Conservation (phyloP, 92 coral and sea anemone genomes). For the Umimayanthus chanpuru region DNA sequence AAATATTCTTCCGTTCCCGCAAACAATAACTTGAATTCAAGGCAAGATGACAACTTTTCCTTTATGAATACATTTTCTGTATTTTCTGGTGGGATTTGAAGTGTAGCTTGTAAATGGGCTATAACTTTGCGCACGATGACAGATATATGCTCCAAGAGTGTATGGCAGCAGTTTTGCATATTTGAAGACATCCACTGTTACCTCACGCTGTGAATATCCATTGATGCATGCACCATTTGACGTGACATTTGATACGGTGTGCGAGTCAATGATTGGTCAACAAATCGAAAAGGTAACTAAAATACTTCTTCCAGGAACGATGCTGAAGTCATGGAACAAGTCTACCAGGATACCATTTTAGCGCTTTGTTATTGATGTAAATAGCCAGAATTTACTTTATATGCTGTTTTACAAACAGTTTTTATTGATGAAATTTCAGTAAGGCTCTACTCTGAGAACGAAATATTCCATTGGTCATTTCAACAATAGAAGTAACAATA, state of each 20-base stretch:
- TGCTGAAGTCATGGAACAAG: not conserved
- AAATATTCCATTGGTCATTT: too few relatives aligned
- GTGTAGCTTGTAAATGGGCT: not conserved
- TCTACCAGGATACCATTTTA: not conserved
- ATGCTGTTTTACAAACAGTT: not conserved
- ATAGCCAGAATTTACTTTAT: constrained; percentile 19
- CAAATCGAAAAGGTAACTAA: constrained; percentile 8
- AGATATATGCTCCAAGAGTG: too few relatives aligned
- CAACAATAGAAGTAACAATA: too few relatives aligned
- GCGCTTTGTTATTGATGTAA: not conserved
- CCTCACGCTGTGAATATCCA: constrained; percentile 18
- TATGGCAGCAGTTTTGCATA: not conserved
- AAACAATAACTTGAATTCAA: not conserved
- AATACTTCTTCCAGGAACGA: not conserved
- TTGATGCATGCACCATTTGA: not conserved
- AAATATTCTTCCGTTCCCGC: not conserved
- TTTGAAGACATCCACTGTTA: not conserved
- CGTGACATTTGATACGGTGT: not conserved
- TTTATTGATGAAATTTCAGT: not conserved
- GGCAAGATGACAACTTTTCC: too few relatives aligned
- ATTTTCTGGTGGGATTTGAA: not conserved
- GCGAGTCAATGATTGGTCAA: not conserved
- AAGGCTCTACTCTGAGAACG: too few relatives aligned
- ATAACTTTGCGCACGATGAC: not conserved
- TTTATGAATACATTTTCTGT: not conserved